A percentile compares a stretch with the other conserved stretches of the same genome.
Evolutionary conservation across 2,113 vertebrate genomes (phyloP).

Genomic region (Equus przewalskii): DNA sequence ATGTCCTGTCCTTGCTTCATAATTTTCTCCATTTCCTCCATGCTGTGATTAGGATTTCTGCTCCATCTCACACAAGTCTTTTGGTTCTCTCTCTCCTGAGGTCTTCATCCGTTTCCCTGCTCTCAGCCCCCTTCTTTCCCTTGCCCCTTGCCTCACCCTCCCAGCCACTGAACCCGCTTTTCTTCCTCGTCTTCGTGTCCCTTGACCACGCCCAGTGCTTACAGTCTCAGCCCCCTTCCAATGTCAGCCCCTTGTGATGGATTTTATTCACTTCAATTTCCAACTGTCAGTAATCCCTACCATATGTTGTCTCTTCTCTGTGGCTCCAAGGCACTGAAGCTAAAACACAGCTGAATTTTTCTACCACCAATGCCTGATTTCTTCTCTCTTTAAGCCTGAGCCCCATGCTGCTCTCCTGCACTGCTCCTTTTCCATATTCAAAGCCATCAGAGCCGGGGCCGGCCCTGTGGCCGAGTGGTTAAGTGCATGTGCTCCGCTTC

Average conservation of each 20-base stretch:
- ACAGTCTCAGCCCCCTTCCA: background rate
- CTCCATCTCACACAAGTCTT: background rate
- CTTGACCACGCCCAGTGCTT: background rate
- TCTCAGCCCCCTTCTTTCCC: no score
- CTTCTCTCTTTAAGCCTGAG: background rate
- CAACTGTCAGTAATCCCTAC: background rate
- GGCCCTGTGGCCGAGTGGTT: no score
- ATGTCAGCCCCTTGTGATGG: background rate
- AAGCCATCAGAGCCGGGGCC: no score
- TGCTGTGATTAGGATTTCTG: background rate
- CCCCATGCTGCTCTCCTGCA: fast-evolving
- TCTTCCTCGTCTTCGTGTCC: no score
- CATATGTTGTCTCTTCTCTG: background rate
- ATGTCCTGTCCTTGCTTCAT: background rate
- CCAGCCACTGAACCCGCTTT: background rate
- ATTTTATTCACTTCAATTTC: background rate
- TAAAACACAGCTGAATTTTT: background rate
- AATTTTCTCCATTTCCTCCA: background rate
- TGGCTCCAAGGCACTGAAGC: background rate
- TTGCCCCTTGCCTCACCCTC: background rate
- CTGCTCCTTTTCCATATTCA: background rate
- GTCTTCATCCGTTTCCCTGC: no score
- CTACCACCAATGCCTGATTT: background rate
- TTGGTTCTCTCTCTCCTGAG: background rate
- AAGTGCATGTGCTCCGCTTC: no score